Conservation (phyloP, 2,113 vertebrate genomes). For the Mesitornis unicolor region DNA sequence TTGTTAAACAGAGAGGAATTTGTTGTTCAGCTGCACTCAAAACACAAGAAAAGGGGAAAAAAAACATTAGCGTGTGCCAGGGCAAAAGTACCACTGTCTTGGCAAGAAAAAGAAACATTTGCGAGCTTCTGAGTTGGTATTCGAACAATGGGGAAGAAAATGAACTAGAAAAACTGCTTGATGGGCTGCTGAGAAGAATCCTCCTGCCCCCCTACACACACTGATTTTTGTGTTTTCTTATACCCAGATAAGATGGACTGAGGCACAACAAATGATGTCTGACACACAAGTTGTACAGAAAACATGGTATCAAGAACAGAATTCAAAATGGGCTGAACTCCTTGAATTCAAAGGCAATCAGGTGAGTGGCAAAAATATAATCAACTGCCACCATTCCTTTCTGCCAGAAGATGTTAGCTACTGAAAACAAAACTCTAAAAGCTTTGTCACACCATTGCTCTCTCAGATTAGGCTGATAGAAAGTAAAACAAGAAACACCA, state of each 20-base stretch:
- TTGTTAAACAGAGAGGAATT: slow-evolving; percentile 36
- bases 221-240: neutral
- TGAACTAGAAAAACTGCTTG: slow-evolving; percentile 27
- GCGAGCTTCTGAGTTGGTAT: slow-evolving; percentile 30
- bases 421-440: neutral
- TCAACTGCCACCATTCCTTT: neutral
- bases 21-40: slow-evolving; percentile 63
- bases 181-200: slow-evolving; percentile 12
- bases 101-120: slow-evolving; percentile 58
- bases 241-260: neutral
- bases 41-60: slow-evolving; percentile 24
- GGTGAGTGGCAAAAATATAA: neutral
- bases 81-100: slow-evolving; percentile 52
- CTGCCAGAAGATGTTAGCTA: neutral
- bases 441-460: neutral
- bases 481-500: neutral
- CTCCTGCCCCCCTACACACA: neutral
- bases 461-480: neutral
- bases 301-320: neutral
- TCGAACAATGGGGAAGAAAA: slow-evolving; percentile 49
- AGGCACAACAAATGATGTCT: neutral
- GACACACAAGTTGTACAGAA: neutral
- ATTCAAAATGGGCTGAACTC: neutral
- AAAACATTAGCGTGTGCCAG: slow-evolving; percentile 42
- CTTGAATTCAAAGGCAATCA: neutral